Conservation (phyloP, 2,113 vertebrate species). For the Bambusicola thoracicus region DNA sequence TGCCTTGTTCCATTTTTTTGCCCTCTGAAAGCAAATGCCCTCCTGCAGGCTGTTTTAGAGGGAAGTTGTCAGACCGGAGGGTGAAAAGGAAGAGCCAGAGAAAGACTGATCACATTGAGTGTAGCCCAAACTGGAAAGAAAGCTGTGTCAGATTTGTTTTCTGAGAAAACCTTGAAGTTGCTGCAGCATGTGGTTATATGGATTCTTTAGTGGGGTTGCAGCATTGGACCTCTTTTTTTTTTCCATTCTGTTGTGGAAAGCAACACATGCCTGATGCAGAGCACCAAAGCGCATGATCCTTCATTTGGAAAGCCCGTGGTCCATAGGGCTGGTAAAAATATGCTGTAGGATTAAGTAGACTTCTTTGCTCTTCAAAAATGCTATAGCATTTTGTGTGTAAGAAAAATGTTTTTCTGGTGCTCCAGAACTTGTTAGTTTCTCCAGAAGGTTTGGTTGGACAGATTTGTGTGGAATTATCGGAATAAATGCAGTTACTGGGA, state of each 20-base stretch:
- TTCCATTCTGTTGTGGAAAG: background rate
- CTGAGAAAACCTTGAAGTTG: accelerated
- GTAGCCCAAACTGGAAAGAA: background rate
- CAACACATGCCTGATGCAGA: background rate
- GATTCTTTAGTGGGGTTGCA: background rate
- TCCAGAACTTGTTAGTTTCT: background rate
- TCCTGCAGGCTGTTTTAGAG: background rate
- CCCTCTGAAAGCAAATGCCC: background rate
- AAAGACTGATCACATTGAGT: background rate
- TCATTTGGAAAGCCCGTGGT: background rate
- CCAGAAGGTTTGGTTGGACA: background rate
- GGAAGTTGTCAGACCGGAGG: accelerated
- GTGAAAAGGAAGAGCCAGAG: background rate
- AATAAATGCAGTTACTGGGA: background rate
- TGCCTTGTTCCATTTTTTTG: background rate
- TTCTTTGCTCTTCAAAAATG: background rate
- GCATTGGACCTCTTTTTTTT: background rate
- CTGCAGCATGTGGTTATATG: background rate
- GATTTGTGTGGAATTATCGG: accelerated
- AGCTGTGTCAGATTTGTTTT: background rate
- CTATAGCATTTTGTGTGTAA: background rate
- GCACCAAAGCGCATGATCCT: background rate
- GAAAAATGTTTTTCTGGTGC: background rate
- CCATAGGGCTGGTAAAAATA: background rate
- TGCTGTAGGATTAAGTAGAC: background rate